Conservation (phyloP, 2,888 invertebrate species). For the Melipona bicolor region DNA sequence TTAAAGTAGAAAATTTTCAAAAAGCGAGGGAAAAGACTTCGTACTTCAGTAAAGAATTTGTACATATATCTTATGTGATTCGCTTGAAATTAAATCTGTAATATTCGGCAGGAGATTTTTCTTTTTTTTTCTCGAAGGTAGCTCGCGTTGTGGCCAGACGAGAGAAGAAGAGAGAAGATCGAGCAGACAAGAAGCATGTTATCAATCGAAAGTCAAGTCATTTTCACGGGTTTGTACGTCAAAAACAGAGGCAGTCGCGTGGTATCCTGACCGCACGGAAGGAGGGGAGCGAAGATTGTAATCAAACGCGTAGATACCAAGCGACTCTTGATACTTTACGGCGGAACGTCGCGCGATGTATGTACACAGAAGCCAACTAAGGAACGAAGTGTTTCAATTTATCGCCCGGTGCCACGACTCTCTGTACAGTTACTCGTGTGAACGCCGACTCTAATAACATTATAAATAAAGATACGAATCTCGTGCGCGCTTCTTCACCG, state of each 20-base stretch:
- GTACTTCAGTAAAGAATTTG: too few species aligned
- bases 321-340: slow-evolving; percentile 40
- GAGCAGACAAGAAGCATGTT: background rate
- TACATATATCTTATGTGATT: background rate
- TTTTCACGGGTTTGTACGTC: slow-evolving; percentile 12
- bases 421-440: slow-evolving; percentile 70
- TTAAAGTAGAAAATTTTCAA: too few species aligned
- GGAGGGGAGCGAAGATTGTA: slow-evolving; percentile 47
- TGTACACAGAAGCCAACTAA: slow-evolving; percentile 65
- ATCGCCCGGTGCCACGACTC: slow-evolving; percentile 58
- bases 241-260: slow-evolving; percentile 50
- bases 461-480: slow-evolving; percentile 80
- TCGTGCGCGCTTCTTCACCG: slow-evolving; percentile 53
- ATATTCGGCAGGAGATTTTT: background rate
- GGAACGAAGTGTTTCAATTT: slow-evolving; percentile 71
- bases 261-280: slow-evolving; percentile 31
- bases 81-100: slow-evolving; percentile 5
- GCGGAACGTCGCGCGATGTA: slow-evolving; percentile 42
- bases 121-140: background rate
- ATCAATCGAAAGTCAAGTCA: background rate
- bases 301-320: slow-evolving; percentile 54
- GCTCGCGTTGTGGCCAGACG: background rate
- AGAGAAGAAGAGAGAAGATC: background rate
- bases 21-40: too few species aligned
- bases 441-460: slow-evolving; percentile 78